phyloP scores from a whole-genome alignment of 2,888 invertebrate species.

The Allolobophora icterica region DNA sequence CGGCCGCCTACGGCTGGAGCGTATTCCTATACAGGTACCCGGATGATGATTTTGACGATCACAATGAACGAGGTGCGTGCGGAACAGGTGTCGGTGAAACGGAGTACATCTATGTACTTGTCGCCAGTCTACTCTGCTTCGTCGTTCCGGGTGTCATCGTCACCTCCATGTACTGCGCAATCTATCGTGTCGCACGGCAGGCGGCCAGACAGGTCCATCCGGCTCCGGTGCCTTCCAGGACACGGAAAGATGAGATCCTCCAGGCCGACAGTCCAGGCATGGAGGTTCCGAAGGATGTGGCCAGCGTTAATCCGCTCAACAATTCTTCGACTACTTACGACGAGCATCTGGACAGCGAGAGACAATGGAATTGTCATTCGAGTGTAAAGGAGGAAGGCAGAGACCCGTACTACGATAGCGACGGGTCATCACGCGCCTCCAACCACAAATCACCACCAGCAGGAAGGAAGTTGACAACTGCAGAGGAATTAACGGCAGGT shows the following conservation, averaged over 20 bases:
- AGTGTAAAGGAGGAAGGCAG: not conserved
- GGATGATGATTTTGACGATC: not conserved
- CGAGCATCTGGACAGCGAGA: not conserved
- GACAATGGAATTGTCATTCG: not conserved
- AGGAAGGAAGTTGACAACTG: not conserved
- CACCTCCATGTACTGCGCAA: slow-evolving; percentile 14
- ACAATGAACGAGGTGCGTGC: not conserved
- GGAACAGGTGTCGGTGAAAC: not conserved
- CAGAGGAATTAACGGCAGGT: not conserved
- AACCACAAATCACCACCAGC: not conserved
- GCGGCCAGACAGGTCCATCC: slow-evolving; percentile 11
- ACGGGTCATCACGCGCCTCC: not conserved
- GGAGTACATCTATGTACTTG: slow-evolving; percentile 2
- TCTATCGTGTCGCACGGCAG: slow-evolving; percentile 1
- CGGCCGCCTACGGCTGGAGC: not conserved
- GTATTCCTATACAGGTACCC: not conserved
- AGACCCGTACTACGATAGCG: not conserved
- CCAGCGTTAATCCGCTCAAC: not conserved
- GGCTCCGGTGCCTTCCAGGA: not conserved
- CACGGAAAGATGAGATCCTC: not conserved
- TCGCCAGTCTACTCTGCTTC: not conserved
- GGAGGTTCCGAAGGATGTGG: not conserved
- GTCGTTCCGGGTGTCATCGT: not conserved
- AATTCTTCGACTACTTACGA: not conserved
- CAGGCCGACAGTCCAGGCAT: not conserved